A percentile compares a stretch with the other conserved stretches of the same genome.
Evolutionary conservation across 2,113 vertebrate genomes (phyloP).

Genomic region (Campylorhamphus procurvoides): DNA sequence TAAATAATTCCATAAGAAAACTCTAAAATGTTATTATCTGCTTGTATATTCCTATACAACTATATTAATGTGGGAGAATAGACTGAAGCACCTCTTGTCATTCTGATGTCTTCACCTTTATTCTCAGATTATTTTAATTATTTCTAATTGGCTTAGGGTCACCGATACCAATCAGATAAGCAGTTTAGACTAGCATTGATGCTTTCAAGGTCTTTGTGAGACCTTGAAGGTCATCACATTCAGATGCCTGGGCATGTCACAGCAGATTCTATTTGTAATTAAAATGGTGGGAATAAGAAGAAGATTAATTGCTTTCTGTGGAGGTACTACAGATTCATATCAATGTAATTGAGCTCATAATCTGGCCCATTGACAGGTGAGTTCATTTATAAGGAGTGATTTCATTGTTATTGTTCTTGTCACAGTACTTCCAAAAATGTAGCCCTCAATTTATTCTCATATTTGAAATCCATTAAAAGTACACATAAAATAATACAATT

Average conservation of each 20-base stretch:
- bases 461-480: not conserved
- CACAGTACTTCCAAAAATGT: not conserved
- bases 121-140: not conserved
- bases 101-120: not conserved
- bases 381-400: not conserved
- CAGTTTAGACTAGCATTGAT: not conserved
- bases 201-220: not conserved
- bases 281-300: constrained; percentile 24
- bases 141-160: not conserved
- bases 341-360: constrained; percentile 48
- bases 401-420: not conserved
- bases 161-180: not conserved
- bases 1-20: not conserved
- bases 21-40: not conserved
- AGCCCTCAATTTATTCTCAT: not conserved
- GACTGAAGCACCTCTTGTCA: not conserved
- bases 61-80: not conserved
- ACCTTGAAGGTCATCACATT: constrained; percentile 3
- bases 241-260: not conserved
- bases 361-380: constrained; percentile 23
- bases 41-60: not conserved
- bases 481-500: not conserved
- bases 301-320: constrained; percentile 50
- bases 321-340: constrained; percentile 33
- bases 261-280: constrained; percentile 11